A percentile compares a stretch with the other conserved stretches of the same genome.
Conservation (phyloP, 2,113 vertebrate genomes). For the Cyphomyrus plagiostoma region DNA sequence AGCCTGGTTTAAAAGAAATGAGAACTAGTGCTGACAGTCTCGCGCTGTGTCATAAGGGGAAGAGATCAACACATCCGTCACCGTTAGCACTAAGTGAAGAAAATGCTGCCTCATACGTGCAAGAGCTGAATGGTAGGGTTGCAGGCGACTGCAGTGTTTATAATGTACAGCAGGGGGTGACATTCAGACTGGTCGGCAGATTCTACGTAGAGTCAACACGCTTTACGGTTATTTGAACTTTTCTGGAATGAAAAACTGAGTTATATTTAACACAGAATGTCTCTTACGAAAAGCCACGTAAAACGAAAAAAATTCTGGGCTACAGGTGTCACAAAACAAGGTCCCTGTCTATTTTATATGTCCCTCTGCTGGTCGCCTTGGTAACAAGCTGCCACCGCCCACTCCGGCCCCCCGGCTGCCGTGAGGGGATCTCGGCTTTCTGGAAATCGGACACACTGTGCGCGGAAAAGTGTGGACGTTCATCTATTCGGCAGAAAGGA, state of each 20-base stretch:
- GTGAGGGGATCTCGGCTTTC: slow-evolving; percentile 43
- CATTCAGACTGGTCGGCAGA: background rate
- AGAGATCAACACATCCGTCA: background rate
- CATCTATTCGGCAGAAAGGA: slow-evolving; percentile 26
- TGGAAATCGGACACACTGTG: slow-evolving; percentile 37
- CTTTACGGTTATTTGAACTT: background rate
- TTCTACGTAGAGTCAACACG: background rate
- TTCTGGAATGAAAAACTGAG: background rate
- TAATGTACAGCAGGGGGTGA: background rate
- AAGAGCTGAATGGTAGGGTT: background rate
- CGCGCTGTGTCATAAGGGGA: background rate
- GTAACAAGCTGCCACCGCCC: background rate
- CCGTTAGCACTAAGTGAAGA: background rate
- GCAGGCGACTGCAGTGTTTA: background rate
- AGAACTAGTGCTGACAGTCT: background rate
- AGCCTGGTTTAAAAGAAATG: background rate
- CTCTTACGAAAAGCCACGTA: background rate
- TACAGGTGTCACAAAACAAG: background rate
- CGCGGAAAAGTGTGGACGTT: slow-evolving; percentile 27
- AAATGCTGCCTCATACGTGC: background rate
- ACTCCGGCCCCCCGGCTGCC: slow-evolving; percentile 11
- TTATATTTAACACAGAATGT: background rate
- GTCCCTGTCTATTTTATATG: background rate
- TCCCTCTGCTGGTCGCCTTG: background rate
- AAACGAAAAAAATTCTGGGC: background rate